These are phyloP conservation scores for Epinotia ramella DNA, from an alignment of 2,888 invertebrate species.

Conservation along the genomic window DNA sequence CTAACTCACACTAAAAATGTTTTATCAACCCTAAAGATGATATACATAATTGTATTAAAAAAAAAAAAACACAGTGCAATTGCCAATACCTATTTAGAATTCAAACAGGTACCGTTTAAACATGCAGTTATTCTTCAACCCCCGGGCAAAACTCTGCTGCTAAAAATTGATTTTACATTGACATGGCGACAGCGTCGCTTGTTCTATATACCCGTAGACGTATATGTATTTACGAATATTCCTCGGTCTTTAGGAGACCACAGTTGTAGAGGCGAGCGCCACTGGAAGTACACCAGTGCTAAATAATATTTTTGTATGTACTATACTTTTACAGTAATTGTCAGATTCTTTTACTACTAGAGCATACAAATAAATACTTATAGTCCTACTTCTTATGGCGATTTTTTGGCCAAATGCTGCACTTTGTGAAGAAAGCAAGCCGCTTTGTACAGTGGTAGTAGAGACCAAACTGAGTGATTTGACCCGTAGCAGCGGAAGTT, in stretches of 20 bases:
- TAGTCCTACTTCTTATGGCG: no score
- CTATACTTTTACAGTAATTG: not conserved
- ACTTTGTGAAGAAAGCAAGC: no score
- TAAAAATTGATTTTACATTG: conserved; percentile 53
- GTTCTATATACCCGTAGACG: conserved; percentile 20
- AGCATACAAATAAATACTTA: not conserved
- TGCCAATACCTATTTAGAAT: not conserved
- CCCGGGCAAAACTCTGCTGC: conserved; percentile 6
- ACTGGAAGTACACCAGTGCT: conserved; percentile 7
- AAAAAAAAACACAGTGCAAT: no score
- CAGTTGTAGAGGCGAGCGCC: conserved; percentile 1
- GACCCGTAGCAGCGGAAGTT: no score
- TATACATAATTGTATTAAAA: no score
- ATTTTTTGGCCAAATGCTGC: no score
- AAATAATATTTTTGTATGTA: not conserved
- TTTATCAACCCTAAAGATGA: not conserved
- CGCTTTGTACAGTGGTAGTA: no score
- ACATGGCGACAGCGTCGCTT: conserved; percentile 31
- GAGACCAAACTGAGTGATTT: no score
- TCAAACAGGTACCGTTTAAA: not conserved
- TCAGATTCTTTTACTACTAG: not conserved
- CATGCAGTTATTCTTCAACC: conserved; percentile 5
- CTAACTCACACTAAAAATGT: no score
- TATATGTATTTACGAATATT: conserved; percentile 6
- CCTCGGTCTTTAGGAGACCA: conserved; percentile 36